Conservation (phyloP, 2,113 vertebrate species). For the Paraplagusia blochii region DNA sequence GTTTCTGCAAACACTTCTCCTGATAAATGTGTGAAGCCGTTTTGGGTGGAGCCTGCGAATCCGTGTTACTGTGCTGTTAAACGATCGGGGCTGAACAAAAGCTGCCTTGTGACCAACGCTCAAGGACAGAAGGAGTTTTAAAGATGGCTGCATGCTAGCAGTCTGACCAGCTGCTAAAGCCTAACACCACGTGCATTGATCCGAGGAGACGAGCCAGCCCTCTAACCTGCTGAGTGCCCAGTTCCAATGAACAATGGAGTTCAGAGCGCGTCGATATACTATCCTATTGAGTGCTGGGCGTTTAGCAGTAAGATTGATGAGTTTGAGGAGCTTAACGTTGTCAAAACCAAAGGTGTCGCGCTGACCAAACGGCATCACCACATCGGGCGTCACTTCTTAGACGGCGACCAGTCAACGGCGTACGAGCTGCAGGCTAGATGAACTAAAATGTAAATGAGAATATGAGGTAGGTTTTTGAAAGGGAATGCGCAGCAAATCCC, state of each 20-base stretch:
- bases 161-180: conserved; percentile 56
- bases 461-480: conserved; percentile 60
- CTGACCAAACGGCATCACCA: conserved; percentile 44
- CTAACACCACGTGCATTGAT: conserved; percentile 77
- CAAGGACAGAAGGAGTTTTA: conserved; percentile 31
- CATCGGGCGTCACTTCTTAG: conserved; percentile 8
- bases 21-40: conserved; percentile 13
- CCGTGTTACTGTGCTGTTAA: conserved; percentile 17
- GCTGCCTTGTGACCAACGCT: conserved; percentile 16
- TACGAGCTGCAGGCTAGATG: neutral
- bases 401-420: neutral
- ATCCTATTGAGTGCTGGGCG: conserved; percentile 75
- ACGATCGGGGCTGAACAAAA: conserved; percentile 24
- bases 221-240: conserved; percentile 82
- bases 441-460: conserved; percentile 54
- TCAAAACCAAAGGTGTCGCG: conserved; percentile 67
- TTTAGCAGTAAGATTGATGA: conserved; percentile 80
- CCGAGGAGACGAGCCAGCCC: conserved; percentile 74
- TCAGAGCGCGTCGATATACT: conserved; percentile 74
- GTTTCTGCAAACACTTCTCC: conserved; percentile 19
- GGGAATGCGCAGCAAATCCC: conserved; percentile 72
- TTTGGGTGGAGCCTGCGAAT: conserved; percentile 13
- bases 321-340: conserved; percentile 70
- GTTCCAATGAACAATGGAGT: conserved; percentile 79
- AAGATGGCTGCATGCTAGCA: conserved; percentile 35